Conservation (phyloP, 2,888 invertebrate genomes). For the Carterocephalus palaemon region DNA sequence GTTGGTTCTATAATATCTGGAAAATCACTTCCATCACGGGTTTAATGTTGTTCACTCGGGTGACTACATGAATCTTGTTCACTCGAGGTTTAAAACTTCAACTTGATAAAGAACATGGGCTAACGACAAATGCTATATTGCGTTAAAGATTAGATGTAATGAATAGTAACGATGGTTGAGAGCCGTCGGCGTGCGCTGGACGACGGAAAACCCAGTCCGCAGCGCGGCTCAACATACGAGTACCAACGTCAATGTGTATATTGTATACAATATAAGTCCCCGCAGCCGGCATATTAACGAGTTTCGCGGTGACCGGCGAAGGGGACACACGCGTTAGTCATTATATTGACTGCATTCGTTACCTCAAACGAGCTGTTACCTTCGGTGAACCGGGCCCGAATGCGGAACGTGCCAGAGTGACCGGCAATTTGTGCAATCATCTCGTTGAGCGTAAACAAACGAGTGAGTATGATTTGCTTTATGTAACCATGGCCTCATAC, state of each 20-base stretch:
- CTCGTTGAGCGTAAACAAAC: slow-evolving; percentile 76
- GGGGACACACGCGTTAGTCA: slow-evolving; percentile 47
- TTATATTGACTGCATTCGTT: slow-evolving; percentile 13
- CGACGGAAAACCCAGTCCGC: slow-evolving; percentile 20
- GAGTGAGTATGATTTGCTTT: slow-evolving; percentile 63
- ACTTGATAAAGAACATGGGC: too few species aligned
- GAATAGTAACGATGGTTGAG: too few species aligned
- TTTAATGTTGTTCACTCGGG: too few species aligned
- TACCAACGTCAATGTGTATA: not conserved
- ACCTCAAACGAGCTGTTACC: slow-evolving; percentile 30
- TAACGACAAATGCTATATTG: too few species aligned
- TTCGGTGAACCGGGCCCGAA: slow-evolving; percentile 40
- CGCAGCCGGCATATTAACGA: slow-evolving; percentile 48
- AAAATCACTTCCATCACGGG: too few species aligned
- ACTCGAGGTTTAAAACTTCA: too few species aligned
- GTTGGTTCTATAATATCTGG: too few species aligned
- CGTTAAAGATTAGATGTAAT: too few species aligned
- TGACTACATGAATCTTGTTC: too few species aligned
- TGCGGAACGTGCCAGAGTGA: slow-evolving; percentile 68
- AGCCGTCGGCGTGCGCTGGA: not conserved
- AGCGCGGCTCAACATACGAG: not conserved
- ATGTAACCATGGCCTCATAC: slow-evolving; percentile 45
- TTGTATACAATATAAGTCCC: slow-evolving; percentile 43
- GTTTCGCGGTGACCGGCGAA: slow-evolving; percentile 54
- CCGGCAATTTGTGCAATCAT: slow-evolving; percentile 72